phyloP scores from a whole-genome alignment of 1,140 invertebrate species.

The Caenorhabditis tropicalis region DNA sequence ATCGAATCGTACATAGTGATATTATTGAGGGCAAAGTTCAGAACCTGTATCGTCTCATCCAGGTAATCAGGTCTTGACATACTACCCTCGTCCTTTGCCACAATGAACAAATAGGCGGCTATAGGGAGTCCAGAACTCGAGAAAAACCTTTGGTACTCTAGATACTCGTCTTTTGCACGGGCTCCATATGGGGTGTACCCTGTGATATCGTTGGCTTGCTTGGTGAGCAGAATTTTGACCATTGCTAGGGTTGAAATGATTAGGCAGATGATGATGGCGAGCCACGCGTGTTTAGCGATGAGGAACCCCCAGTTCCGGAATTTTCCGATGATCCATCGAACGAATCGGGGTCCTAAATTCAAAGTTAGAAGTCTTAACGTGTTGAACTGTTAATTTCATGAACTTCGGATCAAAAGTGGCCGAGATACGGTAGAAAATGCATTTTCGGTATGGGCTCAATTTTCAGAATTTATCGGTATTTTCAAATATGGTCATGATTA shows the following conservation, averaged over 20 bases:
- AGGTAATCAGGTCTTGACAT: slow-evolving; percentile 66
- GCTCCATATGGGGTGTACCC: slow-evolving; percentile 71
- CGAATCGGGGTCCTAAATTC: slow-evolving; percentile 65
- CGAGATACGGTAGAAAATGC: too few relatives aligned
- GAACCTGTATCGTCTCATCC: slow-evolving; percentile 65
- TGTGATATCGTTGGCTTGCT: slow-evolving; percentile 69
- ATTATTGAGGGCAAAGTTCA: slow-evolving; percentile 63
- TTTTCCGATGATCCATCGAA: slow-evolving; percentile 63
- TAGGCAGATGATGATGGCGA: slow-evolving; percentile 68
- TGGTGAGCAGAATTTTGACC: slow-evolving; percentile 62
- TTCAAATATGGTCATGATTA: too few relatives aligned
- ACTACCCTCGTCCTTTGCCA: slow-evolving; percentile 68
- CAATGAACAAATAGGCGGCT: slow-evolving; percentile 64
- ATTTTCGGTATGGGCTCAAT: background rate
- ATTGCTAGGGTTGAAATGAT: slow-evolving; percentile 65
- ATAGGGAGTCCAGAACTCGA: slow-evolving; percentile 59
- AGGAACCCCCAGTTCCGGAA: slow-evolving; percentile 68
- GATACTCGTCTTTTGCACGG: slow-evolving; percentile 65
- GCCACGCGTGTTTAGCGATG: slow-evolving; percentile 67
- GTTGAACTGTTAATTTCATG: too few relatives aligned
- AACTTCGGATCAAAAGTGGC: too few relatives aligned
- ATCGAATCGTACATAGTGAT: slow-evolving; percentile 62
- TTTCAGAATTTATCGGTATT: background rate
- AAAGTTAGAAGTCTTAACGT: background rate
- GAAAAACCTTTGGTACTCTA: slow-evolving; percentile 65